phyloP scores from a whole-genome alignment of 2,797 vertebrate genomes.

The Petrocephalus schoutedeni region DNA sequence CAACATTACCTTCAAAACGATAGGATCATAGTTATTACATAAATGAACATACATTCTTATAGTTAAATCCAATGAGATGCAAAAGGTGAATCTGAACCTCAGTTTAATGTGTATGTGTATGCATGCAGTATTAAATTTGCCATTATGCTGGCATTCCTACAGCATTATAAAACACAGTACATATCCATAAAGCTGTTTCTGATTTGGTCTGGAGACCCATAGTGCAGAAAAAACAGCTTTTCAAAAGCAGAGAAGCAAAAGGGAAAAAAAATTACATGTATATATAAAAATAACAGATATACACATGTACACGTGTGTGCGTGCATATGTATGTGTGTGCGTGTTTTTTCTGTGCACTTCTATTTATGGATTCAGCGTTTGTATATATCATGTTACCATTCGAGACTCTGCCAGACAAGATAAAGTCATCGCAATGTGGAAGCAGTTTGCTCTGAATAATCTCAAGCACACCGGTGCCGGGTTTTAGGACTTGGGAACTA shows the following conservation, averaged over 20 bases:
- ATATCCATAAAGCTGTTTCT: slow-evolving; percentile 2
- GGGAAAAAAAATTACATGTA: not conserved
- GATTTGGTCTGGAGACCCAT: not conserved
- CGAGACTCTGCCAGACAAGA: not conserved
- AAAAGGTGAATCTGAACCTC: not conserved
- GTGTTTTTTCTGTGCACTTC: not conserved
- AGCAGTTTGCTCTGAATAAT: slow-evolving; percentile 1
- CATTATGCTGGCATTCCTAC: not conserved
- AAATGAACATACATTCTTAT: not conserved
- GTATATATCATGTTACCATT: not conserved
- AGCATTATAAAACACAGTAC: not conserved
- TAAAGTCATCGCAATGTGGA: not conserved
- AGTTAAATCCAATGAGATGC: not conserved
- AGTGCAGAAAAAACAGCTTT: not conserved
- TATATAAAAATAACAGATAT: not conserved
- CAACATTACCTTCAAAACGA: not conserved
- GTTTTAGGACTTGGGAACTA: not conserved
- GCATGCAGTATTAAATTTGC: not conserved
- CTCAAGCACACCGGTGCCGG: not conserved
- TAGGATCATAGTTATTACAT: not conserved
- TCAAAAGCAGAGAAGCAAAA: not conserved
- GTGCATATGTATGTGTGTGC: not conserved
- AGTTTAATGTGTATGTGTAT: not conserved
- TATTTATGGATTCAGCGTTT: not conserved
- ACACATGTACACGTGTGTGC: not conserved